Evolutionary conservation across 2,113 vertebrate species (phyloP).

Genomic region (Egretta garzetta): DNA sequence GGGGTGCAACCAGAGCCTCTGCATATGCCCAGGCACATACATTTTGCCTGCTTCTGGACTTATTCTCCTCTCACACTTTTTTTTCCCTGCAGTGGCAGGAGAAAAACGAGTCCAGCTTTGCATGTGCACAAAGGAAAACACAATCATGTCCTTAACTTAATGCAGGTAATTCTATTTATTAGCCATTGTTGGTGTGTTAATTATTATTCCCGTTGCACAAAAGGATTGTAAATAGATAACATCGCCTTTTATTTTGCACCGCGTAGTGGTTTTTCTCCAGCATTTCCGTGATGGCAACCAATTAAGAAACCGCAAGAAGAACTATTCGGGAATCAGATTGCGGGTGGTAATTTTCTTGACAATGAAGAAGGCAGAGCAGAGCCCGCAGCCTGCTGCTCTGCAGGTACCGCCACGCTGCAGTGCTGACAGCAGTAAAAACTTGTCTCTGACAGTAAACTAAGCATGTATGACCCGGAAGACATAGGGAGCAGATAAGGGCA

Average conservation of each 20-base stretch:
- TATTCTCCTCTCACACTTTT: neutral
- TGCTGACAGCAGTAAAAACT: constrained; percentile 71
- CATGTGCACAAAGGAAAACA: neutral
- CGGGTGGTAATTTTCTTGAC: constrained; percentile 58
- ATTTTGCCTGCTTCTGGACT: neutral
- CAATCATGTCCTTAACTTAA: neutral
- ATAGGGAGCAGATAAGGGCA: constrained; percentile 64
- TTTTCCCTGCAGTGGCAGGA: neutral
- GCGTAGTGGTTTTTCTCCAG: neutral
- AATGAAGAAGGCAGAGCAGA: constrained; percentile 25
- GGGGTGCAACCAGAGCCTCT: neutral
- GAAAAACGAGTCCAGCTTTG: neutral
- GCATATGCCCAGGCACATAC: neutral
- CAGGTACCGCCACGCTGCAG: constrained; percentile 64
- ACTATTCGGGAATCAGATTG: constrained; percentile 50
- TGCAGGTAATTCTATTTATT: constrained; percentile 16
- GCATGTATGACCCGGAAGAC: constrained; percentile 69
- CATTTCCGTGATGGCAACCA: constrained; percentile 48
- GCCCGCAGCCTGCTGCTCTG: constrained; percentile 66
- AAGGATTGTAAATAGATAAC: constrained; percentile 35
- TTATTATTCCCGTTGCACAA: constrained; percentile 9
- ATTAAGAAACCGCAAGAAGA: constrained; percentile 57
- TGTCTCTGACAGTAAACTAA: constrained; percentile 69
- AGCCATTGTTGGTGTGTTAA: neutral
- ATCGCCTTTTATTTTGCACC: neutral